A percentile compares a stretch with the other conserved stretches of the same genome.
phyloP scores from a whole-genome alignment of 92 coral and sea anemone genomes.

The Palythoa caribaeorum region DNA sequence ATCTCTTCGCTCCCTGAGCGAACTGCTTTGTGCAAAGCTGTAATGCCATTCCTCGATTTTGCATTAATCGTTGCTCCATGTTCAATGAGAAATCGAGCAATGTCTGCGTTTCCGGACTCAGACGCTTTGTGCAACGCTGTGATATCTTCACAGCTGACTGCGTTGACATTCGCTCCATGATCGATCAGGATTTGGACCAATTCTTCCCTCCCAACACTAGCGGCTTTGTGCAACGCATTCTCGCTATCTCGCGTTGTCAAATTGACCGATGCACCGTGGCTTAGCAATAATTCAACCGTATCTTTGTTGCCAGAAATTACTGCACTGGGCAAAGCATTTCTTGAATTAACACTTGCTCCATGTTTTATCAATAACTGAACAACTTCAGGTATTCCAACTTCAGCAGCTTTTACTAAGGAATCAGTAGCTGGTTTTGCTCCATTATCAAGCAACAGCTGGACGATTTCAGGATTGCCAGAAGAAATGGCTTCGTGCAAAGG shows the following conservation, averaged over 20 bases:
- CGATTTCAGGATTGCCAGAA: background rate
- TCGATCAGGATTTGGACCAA: background rate
- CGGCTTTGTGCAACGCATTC: constrained; percentile 31
- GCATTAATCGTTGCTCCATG: constrained; percentile 32
- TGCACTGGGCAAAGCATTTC: background rate
- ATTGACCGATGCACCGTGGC: constrained; percentile 11
- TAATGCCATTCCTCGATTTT: constrained; percentile 2
- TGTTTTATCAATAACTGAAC: background rate
- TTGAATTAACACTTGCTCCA: constrained; percentile 1
- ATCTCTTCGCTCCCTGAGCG: background rate
- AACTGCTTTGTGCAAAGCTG: constrained; percentile 29
- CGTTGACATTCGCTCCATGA: constrained; percentile 14
- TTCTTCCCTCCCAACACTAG: background rate
- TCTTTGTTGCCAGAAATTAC: background rate
- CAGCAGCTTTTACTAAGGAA: background rate
- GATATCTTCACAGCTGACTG: constrained; percentile 10
- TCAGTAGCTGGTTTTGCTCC: background rate
- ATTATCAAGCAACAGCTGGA: background rate
- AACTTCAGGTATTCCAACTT: background rate
- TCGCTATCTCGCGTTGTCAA: constrained; percentile 12
- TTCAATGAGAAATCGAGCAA: background rate
- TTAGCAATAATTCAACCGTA: background rate
- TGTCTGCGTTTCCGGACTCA: constrained; percentile 7
- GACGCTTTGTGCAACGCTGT: constrained; percentile 30
- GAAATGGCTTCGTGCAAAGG: constrained; percentile 18